Conservation (phyloP, 2,113 vertebrate species). For the Rhinopomastus cyanomelas region DNA sequence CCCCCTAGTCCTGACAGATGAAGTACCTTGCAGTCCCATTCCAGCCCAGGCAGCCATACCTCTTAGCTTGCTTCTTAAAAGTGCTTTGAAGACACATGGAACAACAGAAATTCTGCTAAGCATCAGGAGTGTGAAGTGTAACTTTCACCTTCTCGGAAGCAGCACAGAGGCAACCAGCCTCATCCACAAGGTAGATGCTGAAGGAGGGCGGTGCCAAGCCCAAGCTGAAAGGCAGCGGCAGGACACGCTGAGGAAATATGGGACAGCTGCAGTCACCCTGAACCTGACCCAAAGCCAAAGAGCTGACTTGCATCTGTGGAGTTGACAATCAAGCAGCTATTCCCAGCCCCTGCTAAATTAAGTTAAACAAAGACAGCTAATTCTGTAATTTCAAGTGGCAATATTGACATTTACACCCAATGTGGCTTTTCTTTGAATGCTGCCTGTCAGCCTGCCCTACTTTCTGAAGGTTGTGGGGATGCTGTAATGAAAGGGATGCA, state of each 20-base stretch:
- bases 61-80: neutral
- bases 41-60: neutral
- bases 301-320: neutral
- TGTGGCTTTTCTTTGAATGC: neutral
- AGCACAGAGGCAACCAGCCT: neutral
- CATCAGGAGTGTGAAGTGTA: neutral
- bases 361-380: slow-evolving; percentile 29
- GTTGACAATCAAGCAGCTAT: neutral
- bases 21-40: neutral
- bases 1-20: neutral
- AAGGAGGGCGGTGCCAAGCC: neutral
- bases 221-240: neutral
- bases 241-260: fast-evolving
- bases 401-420: neutral
- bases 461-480: slow-evolving; percentile 23
- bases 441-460: slow-evolving; percentile 14
- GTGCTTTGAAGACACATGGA: neutral
- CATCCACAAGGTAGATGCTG: neutral
- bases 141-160: neutral
- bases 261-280: neutral
- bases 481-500: slow-evolving; percentile 42
- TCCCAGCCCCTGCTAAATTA: slow-evolving; percentile 1
- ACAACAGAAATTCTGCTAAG: neutral
- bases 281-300: neutral
- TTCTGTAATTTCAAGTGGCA: slow-evolving; percentile 26